These are phyloP conservation scores for Vulpes ferrilata DNA, from an alignment of 2,113 vertebrate species.

Conservation along the genomic window DNA sequence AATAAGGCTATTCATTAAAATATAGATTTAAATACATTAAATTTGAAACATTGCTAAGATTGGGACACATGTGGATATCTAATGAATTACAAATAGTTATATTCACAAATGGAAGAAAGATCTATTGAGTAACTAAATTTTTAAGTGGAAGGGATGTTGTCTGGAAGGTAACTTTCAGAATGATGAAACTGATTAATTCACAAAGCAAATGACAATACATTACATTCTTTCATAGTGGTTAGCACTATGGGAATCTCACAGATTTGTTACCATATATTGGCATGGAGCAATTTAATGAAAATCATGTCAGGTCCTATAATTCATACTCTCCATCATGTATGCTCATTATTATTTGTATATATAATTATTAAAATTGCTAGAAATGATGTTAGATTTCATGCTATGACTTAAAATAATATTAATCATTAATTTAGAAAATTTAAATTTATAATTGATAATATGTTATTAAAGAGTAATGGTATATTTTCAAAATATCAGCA, in stretches of 20 bases:
- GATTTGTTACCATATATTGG: not conserved
- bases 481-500: not conserved
- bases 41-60: not conserved
- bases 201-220: not conserved
- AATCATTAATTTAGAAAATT: slow-evolving; percentile 33
- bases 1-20: slow-evolving; percentile 45
- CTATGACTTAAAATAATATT: not conserved
- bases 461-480: not conserved
- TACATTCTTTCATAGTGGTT: not conserved
- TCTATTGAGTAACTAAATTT: not conserved
- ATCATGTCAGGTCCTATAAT: not conserved
- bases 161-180: not conserved
- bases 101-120: not conserved
- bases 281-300: not conserved
- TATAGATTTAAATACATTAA: slow-evolving; percentile 23
- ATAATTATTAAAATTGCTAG: not conserved
- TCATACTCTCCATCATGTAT: not conserved
- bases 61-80: not conserved
- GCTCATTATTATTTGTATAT: not conserved
- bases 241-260: not conserved
- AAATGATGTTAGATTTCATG: not conserved
- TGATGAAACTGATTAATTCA: not conserved
- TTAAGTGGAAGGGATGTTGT: not conserved
- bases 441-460: not conserved
- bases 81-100: not conserved